Evolutionary conservation across 2,797 vertebrate genomes (phyloP).

Genomic region (Pseudocheirus occidentalis): DNA sequence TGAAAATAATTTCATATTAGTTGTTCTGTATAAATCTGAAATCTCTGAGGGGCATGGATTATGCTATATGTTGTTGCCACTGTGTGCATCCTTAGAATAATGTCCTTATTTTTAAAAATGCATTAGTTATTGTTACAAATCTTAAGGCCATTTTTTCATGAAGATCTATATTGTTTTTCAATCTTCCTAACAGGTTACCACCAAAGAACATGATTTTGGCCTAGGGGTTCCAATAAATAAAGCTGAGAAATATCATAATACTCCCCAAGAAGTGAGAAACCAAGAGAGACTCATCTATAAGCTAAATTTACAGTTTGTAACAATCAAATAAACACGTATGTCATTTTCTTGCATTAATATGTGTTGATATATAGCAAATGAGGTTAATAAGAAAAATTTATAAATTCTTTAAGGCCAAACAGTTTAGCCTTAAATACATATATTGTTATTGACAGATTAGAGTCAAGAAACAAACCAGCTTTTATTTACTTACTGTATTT

Average conservation of each 20-base stretch:
- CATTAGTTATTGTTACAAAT: constrained; percentile 20
- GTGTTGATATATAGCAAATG: neutral
- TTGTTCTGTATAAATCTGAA: neutral
- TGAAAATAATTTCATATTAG: neutral
- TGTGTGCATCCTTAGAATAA: constrained; percentile 18
- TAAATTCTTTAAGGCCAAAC: neutral
- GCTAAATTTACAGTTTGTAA: constrained; percentile 77
- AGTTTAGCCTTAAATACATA: neutral
- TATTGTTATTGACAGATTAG: neutral
- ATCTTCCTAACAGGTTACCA: constrained; percentile 73
- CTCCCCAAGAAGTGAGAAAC: constrained; percentile 73
- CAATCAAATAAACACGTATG: constrained; percentile 53
- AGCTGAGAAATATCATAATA: constrained; percentile 76
- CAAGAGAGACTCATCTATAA: constrained; percentile 78
- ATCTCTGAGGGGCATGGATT: neutral
- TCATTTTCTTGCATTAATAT: constrained; percentile 58
- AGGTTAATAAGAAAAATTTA: neutral
- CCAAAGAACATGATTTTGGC: constrained; percentile 79
- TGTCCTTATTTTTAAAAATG: constrained; percentile 42
- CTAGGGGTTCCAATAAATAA: constrained; percentile 76
- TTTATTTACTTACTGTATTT: neutral
- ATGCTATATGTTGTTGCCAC: neutral
- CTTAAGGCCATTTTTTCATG: constrained; percentile 49
- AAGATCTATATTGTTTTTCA: constrained; percentile 48
- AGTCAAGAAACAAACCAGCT: neutral